These are phyloP conservation scores for Antedon bifida DNA, from an alignment of 35 echinoderm and acorn worm species.

Conservation along the genomic window DNA sequence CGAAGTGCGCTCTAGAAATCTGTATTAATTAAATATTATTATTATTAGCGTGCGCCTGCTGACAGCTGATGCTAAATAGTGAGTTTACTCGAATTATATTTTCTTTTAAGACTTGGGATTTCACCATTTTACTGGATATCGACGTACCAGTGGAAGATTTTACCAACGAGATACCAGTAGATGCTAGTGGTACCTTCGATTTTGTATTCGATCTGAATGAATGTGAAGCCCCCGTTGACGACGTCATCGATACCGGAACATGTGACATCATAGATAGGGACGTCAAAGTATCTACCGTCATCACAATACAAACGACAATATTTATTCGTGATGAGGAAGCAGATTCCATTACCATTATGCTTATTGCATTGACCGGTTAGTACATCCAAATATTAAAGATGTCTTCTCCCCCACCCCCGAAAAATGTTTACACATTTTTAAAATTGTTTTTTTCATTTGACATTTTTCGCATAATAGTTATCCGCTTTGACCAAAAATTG, in stretches of 20 bases:
- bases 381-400: too few species aligned
- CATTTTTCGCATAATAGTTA: too few species aligned
- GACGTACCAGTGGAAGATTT: slow-evolving; percentile 18
- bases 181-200: slow-evolving; percentile 56
- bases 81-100: too few species aligned
- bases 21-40: too few species aligned
- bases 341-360: slow-evolving; percentile 46
- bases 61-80: too few species aligned
- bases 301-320: slow-evolving; percentile 64
- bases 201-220: slow-evolving; percentile 38
- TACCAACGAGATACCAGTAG: slow-evolving; percentile 37
- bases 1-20: too few species aligned
- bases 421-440: not conserved
- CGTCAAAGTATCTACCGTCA: slow-evolving; percentile 36
- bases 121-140: slow-evolving; percentile 46
- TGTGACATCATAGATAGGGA: slow-evolving; percentile 14
- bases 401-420: too few species aligned
- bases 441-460: not conserved
- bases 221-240: slow-evolving; percentile 9
- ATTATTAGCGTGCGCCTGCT: too few species aligned
- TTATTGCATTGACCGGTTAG: slow-evolving; percentile 52
- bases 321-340: slow-evolving; percentile 53
- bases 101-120: slow-evolving; percentile 48
- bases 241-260: slow-evolving; percentile 6
- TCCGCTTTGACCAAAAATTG: too few species aligned